Base-by-base conservation (phyloP, 2,113 vertebrate genomes). In the Prolemur simus region DNA sequence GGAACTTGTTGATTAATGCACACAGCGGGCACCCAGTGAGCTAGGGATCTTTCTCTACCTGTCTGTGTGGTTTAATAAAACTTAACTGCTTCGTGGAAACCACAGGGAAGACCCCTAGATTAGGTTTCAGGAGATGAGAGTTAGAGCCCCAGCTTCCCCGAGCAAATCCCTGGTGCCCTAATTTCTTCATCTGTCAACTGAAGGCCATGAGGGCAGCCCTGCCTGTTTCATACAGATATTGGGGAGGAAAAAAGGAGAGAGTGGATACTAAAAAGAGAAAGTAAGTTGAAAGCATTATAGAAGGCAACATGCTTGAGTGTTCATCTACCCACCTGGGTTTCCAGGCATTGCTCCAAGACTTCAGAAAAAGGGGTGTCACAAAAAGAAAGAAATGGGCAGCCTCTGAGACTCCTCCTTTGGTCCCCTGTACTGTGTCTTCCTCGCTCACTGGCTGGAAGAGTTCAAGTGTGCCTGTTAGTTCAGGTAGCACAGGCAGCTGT, bases 341-440 rank as follows among this genome's bases (percentile, higher is more conserved):
- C 37, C 34, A 3, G 20, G 9, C 7, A 0, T 68, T 52, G 23
- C 45, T 45, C 20, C 9, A 37, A 83, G 32, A 47, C 42, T 25
- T 45, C 18, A 14, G 39, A 64, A 45, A 39, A 63, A 69, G 37
- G n/a, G 1, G 6, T 54, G 32, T 78, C 37, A 0, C 13, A 4
- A 58, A 49, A 66, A 60, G 84, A 63, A n/a, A 21, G 27, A 56
- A 76, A 20, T 6, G 6, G n/a, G 21, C 34, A 21, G 71, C 34
- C 76, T 89, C 39, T 2, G 7, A 32, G 80, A 21, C 17, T 3
- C 81, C 29, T 32, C 42, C 1, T 12, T 42, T 29, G 10, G 47
- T n/a, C 47, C 21, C 0, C 29, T 13, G 39, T 14, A 0, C 27
- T 49, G 21, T 18, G 5, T 29, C 60, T 47, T 29, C 25, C 17